These are phyloP conservation scores for Myotis lucifugus DNA, from an alignment of 2,113 vertebrate species.

Conservation along the genomic window DNA sequence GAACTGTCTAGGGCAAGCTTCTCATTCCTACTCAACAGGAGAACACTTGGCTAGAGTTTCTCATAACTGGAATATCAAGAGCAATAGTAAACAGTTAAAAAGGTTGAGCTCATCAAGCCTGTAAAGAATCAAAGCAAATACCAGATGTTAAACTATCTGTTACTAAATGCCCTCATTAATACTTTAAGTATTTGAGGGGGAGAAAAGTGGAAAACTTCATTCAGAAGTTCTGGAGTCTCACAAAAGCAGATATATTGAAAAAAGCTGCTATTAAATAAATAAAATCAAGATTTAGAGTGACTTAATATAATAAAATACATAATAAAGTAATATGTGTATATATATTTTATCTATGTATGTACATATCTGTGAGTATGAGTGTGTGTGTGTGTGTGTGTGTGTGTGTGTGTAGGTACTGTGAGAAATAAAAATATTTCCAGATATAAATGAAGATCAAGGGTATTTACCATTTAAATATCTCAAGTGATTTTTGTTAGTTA, in stretches of 20 bases:
- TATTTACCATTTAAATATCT: conserved; percentile 33
- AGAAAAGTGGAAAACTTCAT: conserved; percentile 41
- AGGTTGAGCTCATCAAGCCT: conserved; percentile 23
- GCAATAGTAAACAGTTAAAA: conserved; percentile 58
- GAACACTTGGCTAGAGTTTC: conserved; percentile 47
- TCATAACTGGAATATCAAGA: conserved; percentile 61
- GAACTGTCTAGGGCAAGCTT: conserved; percentile 43
- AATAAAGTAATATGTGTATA: neutral
- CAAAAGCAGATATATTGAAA: neutral
- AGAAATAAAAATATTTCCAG: conserved; percentile 51
- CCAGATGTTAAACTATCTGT: conserved; percentile 41
- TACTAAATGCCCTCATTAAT: conserved; percentile 55
- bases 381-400: neutral
- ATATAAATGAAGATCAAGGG: conserved; percentile 41
- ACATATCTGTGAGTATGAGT: neutral
- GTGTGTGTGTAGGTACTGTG: neutral
- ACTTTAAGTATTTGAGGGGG: neutral
- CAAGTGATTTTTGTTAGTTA: neutral
- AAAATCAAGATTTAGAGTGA: conserved; percentile 43
- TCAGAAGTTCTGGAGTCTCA: conserved; percentile 39
- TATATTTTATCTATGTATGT: neutral
- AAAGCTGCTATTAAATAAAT: conserved; percentile 41
- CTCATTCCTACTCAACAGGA: conserved; percentile 15
- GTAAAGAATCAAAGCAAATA: conserved; percentile 60
- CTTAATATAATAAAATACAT: conserved; percentile 32